Conservation (phyloP, 2,797 vertebrate genomes). For the Anableps anableps region DNA sequence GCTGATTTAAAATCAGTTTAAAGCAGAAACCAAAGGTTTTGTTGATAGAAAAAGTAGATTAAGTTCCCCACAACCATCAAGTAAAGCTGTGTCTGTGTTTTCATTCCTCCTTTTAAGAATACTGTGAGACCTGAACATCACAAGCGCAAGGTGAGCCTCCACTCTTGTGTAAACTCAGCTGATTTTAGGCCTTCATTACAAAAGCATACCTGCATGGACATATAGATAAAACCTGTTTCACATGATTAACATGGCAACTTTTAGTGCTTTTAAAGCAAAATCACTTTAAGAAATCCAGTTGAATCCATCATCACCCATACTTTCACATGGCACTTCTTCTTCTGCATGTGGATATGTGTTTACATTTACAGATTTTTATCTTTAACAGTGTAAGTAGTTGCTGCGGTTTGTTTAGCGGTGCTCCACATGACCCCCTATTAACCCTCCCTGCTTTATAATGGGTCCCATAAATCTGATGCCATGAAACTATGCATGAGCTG, state of each 20-base stretch:
- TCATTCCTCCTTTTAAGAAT: constrained; percentile 75
- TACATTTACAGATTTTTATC: constrained; percentile 9
- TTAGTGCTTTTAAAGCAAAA: constrained; percentile 38
- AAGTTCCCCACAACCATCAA: constrained; percentile 23
- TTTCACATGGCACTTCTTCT: constrained; percentile 19
- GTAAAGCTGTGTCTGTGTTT: constrained; percentile 73
- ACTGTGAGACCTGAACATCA: constrained; percentile 76
- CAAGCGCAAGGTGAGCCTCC: constrained; percentile 79
- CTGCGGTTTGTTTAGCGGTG: constrained; percentile 35
- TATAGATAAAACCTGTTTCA: constrained; percentile 45
- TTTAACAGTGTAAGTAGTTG: constrained; percentile 19
- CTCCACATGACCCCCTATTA: constrained; percentile 23
- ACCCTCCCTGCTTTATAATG: constrained; percentile 30
- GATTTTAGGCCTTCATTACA: constrained; percentile 42
- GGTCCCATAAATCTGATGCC: constrained; percentile 30
- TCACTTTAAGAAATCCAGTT: constrained; percentile 14
- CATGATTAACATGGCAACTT: constrained; percentile 39
- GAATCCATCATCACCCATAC: constrained; percentile 29
- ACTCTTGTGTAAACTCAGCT: constrained; percentile 50
- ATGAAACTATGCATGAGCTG: constrained; percentile 62
- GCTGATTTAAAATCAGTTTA: constrained; percentile 36
- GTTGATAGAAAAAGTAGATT: neutral
- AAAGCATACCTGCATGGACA: constrained; percentile 60
- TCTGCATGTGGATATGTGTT: constrained; percentile 20
- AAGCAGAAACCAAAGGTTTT: constrained; percentile 22